phyloP scores from a whole-genome alignment of 2,797 vertebrate species.

The Clarias fuscus region DNA sequence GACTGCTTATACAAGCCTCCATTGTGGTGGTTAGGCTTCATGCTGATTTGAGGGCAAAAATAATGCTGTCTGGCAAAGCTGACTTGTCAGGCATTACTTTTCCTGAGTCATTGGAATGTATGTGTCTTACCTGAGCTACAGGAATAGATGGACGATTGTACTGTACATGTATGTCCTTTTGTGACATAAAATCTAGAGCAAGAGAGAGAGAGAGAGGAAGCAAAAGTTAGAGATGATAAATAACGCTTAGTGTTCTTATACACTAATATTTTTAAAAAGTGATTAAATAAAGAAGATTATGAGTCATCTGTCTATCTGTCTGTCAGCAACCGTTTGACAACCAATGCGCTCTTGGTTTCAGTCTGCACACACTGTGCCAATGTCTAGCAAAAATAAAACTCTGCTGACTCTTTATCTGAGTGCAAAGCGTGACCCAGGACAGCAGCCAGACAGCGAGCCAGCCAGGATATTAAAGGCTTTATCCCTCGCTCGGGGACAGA shows the following conservation, averaged over 20 bases:
- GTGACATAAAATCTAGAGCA: not conserved
- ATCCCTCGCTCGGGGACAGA: constrained; percentile 9
- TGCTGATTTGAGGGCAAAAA: constrained; percentile 43
- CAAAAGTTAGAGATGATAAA: not conserved
- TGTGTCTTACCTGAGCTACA: not conserved
- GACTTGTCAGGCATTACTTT: constrained; percentile 28
- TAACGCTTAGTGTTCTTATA: too few relatives aligned
- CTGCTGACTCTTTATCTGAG: constrained; percentile 11
- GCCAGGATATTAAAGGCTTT: constrained; percentile 42
- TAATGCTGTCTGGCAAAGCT: constrained; percentile 47
- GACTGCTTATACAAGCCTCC: constrained; percentile 20
- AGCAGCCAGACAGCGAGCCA: constrained; percentile 8
- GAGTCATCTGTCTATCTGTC: not conserved
- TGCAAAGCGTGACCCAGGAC: constrained; percentile 25
- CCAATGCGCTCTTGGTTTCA: not conserved
- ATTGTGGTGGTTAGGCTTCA: constrained; percentile 34
- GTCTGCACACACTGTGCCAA: not conserved
- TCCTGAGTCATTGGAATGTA: constrained; percentile 35
- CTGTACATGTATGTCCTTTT: not conserved
- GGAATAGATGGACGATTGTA: not conserved
- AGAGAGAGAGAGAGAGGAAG: not conserved
- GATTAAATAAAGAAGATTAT: too few relatives aligned
- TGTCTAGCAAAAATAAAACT: not conserved
- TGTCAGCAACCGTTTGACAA: not conserved
- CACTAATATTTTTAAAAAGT: too few relatives aligned